phyloP scores from a whole-genome alignment of 2,888 invertebrate genomes.

The Xanthia icteritia region DNA sequence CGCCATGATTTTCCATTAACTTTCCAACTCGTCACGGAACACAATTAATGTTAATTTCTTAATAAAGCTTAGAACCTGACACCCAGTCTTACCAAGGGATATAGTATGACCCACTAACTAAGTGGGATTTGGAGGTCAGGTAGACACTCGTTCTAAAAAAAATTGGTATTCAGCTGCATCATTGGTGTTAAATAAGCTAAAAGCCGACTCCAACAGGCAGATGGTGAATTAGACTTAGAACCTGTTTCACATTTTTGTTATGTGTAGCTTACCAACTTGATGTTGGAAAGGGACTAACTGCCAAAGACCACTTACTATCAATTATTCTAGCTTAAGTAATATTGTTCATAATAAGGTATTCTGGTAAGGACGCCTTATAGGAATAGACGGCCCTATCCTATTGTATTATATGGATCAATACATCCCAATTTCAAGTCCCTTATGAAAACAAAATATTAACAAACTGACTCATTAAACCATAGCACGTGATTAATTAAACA shows the following conservation, averaged over 20 bases:
- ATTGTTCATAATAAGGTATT: background rate
- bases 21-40: background rate
- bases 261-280: background rate
- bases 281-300: background rate
- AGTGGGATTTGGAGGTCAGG: background rate
- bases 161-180: background rate
- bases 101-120: background rate
- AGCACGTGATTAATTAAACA: constrained; percentile 29
- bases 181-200: no score
- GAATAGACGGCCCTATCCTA: background rate
- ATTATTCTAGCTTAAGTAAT: background rate
- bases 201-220: background rate
- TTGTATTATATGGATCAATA: background rate
- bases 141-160: background rate
- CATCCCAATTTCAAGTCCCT: background rate
- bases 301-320: background rate
- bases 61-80: background rate
- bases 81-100: background rate
- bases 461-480: constrained; percentile 18
- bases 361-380: background rate
- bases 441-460: constrained; percentile 1
- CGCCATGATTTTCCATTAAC: constrained; percentile 22
- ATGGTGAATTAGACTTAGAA: background rate
- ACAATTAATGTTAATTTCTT: constrained; percentile 19
- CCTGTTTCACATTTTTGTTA: background rate